Conservation (phyloP, 2,113 vertebrate species). For the Austrofundulus limnaeus region DNA sequence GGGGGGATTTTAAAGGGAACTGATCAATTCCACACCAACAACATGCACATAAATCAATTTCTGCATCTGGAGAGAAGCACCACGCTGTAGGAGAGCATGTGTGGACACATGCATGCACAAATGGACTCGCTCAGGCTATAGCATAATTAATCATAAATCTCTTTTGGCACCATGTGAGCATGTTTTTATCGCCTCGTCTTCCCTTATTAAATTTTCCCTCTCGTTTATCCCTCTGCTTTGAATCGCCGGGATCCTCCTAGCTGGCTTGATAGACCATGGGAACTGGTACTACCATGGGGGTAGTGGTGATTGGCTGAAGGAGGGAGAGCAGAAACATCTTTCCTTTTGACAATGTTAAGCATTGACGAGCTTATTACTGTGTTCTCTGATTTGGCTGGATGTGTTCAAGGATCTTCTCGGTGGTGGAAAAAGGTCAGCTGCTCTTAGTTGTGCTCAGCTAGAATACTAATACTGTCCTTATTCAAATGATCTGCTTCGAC, state of each 20-base stretch:
- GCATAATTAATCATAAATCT: constrained; percentile 76
- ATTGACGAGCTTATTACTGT: constrained; percentile 89
- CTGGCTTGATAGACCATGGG: constrained; percentile 79
- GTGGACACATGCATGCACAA: constrained; percentile 36
- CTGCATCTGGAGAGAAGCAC: constrained; percentile 72
- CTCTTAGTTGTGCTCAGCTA: constrained; percentile 93
- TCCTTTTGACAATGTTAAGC: constrained; percentile 89
- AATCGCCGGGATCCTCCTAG: constrained; percentile 71
- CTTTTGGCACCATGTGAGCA: constrained; percentile 68
- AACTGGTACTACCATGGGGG: constrained; percentile 68
- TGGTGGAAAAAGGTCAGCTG: constrained; percentile 99
- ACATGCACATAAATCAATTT: constrained; percentile 81
- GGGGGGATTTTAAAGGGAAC: constrained; percentile 79
- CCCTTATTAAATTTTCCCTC: constrained; percentile 60
- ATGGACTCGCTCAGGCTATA: constrained; percentile 17
- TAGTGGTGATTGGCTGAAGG: constrained; percentile 46
- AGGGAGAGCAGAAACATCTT: constrained; percentile 56
- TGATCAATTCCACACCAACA: constrained; percentile 84
- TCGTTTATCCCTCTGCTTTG: constrained; percentile 56
- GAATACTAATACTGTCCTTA: constrained; percentile 99
- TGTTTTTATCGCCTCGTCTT: constrained; percentile 67
- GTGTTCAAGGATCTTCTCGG: constrained; percentile 95
- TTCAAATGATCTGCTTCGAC: constrained; percentile 97
- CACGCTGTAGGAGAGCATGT: constrained; percentile 18
- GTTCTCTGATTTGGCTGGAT: constrained; percentile 90